Evolutionary conservation across 2,797 vertebrate species (phyloP).

Genomic region (Sparidentex hasta): DNA sequence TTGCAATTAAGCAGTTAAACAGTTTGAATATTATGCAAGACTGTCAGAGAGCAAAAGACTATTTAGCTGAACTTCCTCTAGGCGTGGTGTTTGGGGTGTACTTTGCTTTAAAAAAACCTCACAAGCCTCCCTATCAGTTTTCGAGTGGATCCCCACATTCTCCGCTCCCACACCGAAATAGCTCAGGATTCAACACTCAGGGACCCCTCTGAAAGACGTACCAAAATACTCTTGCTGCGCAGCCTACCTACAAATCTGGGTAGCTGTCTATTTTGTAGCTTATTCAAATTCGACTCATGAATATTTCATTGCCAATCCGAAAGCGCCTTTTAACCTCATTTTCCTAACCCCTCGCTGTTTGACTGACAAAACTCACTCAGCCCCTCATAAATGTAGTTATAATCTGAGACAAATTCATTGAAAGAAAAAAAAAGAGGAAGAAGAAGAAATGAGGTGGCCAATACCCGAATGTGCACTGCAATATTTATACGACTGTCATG

Average conservation of each 20-base stretch:
- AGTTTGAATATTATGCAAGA: conserved; percentile 31
- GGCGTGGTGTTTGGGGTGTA: conserved; percentile 12
- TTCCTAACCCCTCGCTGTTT: conserved; percentile 50
- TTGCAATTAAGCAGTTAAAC: conserved; percentile 28
- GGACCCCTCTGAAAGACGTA: conserved; percentile 65
- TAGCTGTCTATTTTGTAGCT: conserved; percentile 75
- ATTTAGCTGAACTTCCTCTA: conserved; percentile 42
- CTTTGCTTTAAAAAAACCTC: conserved; percentile 58
- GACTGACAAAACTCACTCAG: conserved; percentile 49
- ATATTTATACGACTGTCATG: conserved; percentile 72
- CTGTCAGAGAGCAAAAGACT: conserved; percentile 37
- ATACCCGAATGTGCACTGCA: conserved; percentile 57
- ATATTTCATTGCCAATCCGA: conserved; percentile 80
- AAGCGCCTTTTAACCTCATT: conserved; percentile 78
- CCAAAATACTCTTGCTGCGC: conserved; percentile 68
- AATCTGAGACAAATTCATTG: conserved; percentile 65
- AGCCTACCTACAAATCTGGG: conserved; percentile 71
- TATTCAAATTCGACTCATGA: conserved; percentile 83
- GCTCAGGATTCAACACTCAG: conserved; percentile 61
- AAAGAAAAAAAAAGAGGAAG: conserved; percentile 39
- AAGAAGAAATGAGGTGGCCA: conserved; percentile 13
- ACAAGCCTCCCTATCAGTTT: conserved; percentile 49
- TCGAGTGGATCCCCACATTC: conserved; percentile 47
- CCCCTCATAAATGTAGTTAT: conserved; percentile 46
- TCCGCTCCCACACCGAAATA: conserved; percentile 64